These are phyloP conservation scores for Melitaea athalia DNA, from an alignment of 2,888 invertebrate genomes.

Conservation along the genomic window DNA sequence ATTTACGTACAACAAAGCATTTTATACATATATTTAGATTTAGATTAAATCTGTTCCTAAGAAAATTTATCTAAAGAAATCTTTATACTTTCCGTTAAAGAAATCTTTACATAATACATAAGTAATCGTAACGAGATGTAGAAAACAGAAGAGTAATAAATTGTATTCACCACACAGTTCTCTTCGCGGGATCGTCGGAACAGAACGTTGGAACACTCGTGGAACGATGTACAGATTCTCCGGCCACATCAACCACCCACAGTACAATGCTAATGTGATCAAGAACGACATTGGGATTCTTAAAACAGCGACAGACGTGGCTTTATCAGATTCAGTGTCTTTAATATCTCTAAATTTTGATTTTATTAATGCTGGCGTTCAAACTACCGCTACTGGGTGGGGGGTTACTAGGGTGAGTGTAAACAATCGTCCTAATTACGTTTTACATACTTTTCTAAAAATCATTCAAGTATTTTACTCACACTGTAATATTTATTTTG, in stretches of 20 bases:
- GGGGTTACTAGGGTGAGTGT: conserved; percentile 46
- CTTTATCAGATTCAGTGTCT: conserved; percentile 29
- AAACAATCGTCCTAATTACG: too few relatives aligned
- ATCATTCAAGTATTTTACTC: too few relatives aligned
- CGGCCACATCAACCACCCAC: conserved; percentile 59
- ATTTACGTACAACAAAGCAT: too few relatives aligned
- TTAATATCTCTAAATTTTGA: conserved; percentile 39
- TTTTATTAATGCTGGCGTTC: conserved; percentile 40
- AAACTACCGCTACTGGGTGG: conserved; percentile 48
- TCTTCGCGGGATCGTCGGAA: conserved; percentile 59
- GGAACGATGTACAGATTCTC: conserved; percentile 51
- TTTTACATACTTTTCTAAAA: too few relatives aligned
- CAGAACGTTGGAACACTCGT: conserved; percentile 56
- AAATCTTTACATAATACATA: too few relatives aligned
- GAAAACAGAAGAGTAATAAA: neutral
- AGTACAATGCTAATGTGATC: conserved; percentile 50
- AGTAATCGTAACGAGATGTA: too few relatives aligned
- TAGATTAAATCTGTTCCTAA: too few relatives aligned
- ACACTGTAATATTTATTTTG: too few relatives aligned
- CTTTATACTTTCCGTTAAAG: too few relatives aligned
- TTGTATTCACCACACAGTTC: conserved; percentile 43
- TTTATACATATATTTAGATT: too few relatives aligned
- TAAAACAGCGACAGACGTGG: conserved; percentile 38
- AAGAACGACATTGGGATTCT: conserved; percentile 53
- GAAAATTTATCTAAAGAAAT: too few relatives aligned